Evolutionary conservation across 2,797 vertebrate genomes (phyloP).

Genomic region (Chaetodon trifasciatus): DNA sequence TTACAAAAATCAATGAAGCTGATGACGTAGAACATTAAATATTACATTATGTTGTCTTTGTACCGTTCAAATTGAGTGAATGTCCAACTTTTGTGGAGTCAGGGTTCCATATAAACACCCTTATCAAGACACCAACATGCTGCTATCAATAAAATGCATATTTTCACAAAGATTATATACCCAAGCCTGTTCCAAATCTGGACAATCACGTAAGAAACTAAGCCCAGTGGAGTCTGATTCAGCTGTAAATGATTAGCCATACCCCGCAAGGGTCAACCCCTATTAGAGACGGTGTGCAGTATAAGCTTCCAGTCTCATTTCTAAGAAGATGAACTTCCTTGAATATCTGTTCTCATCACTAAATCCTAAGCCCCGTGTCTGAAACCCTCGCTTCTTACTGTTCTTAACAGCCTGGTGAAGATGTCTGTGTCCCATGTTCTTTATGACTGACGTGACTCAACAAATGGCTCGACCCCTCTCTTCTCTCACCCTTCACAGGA

Average conservation of each 20-base stretch:
- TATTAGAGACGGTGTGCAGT: slow-evolving; percentile 23
- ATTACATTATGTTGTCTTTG: no score
- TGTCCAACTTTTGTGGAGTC: no score
- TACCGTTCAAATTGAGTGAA: no score
- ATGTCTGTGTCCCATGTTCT: slow-evolving; percentile 49
- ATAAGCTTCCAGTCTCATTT: slow-evolving; percentile 42
- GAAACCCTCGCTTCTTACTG: slow-evolving; percentile 48
- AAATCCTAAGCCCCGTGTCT: slow-evolving; percentile 51
- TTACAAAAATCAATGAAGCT: no score
- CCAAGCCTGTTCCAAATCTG: neutral
- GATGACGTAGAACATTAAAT: no score
- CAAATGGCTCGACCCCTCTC: slow-evolving; percentile 44
- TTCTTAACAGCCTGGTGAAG: slow-evolving; percentile 57
- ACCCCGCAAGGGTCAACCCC: slow-evolving; percentile 33
- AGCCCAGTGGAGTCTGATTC: slow-evolving; percentile 5
- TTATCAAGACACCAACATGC: neutral
- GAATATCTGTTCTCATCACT: slow-evolving; percentile 63
- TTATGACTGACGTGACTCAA: slow-evolving; percentile 55
- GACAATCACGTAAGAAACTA: neutral
- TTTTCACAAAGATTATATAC: neutral
- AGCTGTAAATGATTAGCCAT: slow-evolving; percentile 35
- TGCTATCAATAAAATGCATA: neutral
- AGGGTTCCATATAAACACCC: no score
- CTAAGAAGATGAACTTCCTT: slow-evolving; percentile 59
- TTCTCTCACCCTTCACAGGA: slow-evolving; percentile 35